A percentile compares a stretch with the other conserved stretches of the same genome.
Conservation (phyloP, 30 jellyfish, hydroid and myxozoan species). For the Catostylus mosaicus region DNA sequence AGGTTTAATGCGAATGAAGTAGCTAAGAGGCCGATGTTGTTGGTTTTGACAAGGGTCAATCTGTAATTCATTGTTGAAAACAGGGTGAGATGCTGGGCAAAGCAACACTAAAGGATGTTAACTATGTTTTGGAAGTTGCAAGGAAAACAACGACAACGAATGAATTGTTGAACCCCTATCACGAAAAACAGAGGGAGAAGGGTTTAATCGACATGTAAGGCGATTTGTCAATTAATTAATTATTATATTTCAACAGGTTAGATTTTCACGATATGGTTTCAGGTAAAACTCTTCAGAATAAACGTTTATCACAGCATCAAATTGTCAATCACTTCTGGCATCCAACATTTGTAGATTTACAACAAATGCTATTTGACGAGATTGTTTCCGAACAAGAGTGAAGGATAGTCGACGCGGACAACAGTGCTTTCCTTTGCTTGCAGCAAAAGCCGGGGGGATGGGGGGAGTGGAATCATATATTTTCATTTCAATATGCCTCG, state of each 20-base stretch:
- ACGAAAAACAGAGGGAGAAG: conserved; percentile 8
- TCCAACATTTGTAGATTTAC: too few species aligned
- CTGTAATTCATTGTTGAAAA: neutral
- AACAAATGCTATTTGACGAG: too few species aligned
- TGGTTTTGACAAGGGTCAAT: neutral
- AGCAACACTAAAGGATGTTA: neutral
- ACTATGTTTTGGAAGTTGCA: neutral
- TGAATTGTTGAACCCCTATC: conserved; percentile 1
- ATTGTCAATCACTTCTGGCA: neutral
- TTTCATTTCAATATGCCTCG: too few species aligned
- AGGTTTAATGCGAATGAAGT: too few species aligned
- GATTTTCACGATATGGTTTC: neutral
- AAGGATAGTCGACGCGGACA: too few species aligned
- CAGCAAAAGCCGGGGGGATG: too few species aligned
- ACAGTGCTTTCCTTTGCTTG: too few species aligned
- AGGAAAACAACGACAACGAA: neutral
- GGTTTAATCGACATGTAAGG: neutral
- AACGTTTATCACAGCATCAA: neutral
- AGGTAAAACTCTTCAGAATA: neutral
- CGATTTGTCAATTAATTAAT: neutral
- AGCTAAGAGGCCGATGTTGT: neutral
- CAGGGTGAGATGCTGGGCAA: neutral
- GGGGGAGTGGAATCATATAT: too few species aligned
- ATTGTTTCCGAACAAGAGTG: too few species aligned
- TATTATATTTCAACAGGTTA: neutral